Evolutionary conservation across 2,797 vertebrate genomes (phyloP).

Genomic region (Pseudomugil tenellus): DNA sequence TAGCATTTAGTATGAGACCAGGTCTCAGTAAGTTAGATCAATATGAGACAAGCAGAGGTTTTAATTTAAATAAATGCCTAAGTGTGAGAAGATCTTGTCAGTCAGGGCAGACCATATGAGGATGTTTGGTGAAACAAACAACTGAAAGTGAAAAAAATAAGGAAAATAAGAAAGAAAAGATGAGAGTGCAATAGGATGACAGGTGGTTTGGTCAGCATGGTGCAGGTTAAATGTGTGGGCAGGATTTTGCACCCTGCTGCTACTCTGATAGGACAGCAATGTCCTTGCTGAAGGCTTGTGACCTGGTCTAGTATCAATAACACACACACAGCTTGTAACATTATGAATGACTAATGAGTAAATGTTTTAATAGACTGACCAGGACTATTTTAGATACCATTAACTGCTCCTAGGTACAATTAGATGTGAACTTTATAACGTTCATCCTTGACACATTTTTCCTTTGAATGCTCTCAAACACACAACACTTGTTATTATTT

Average conservation of each 20-base stretch:
- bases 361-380: conserved; percentile 37
- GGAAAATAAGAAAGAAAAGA: conserved; percentile 6
- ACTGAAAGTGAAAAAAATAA: conserved; percentile 15
- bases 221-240: conserved; percentile 64
- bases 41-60: conserved; percentile 32
- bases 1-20: conserved; percentile 50
- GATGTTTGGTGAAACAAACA: conserved; percentile 42
- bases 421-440: conserved; percentile 15
- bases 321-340: conserved; percentile 23
- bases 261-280: conserved; percentile 73
- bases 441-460: conserved; percentile 10
- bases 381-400: conserved; percentile 37
- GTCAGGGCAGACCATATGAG: conserved; percentile 29
- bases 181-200: conserved; percentile 54
- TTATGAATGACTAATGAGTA: conserved; percentile 43
- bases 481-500: neutral
- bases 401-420: conserved; percentile 44
- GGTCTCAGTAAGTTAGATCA: conserved; percentile 45
- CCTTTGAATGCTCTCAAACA: neutral
- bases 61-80: conserved; percentile 35
- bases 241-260: conserved; percentile 71
- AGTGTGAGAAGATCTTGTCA: conserved; percentile 32
- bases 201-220: conserved; percentile 75
- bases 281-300: conserved; percentile 70
- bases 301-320: conserved; percentile 55